These are phyloP conservation scores for Candidula unifasciata DNA, from an alignment of 2,888 invertebrate genomes.

Conservation along the genomic window DNA sequence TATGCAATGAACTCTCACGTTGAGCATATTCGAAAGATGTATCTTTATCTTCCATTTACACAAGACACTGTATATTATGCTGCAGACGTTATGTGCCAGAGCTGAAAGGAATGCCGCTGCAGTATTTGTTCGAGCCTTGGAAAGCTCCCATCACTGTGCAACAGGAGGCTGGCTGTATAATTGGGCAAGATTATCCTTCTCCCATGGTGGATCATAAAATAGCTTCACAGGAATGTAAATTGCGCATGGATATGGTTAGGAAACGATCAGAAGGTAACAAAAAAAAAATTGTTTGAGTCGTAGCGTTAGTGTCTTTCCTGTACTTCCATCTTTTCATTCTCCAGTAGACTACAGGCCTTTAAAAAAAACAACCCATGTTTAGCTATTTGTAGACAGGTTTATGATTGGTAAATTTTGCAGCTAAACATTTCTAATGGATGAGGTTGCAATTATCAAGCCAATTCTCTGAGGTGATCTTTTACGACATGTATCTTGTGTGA, in stretches of 20 bases:
- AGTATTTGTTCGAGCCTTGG: slow-evolving; percentile 74
- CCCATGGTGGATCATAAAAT: slow-evolving; percentile 71
- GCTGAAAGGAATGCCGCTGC: slow-evolving; percentile 71
- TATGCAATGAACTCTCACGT: no score
- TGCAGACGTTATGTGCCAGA: slow-evolving; percentile 73
- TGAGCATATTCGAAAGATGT: no score
- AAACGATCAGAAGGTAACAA: slow-evolving; percentile 46
- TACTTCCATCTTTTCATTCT: no score
- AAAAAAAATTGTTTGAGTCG: not conserved
- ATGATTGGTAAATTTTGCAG: no score
- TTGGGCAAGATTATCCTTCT: slow-evolving; percentile 72
- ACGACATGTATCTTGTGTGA: no score
- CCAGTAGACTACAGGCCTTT: no score
- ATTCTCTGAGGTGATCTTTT: no score
- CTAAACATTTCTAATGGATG: no score
- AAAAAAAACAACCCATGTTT: no score
- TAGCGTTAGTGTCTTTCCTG: not conserved
- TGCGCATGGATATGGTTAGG: slow-evolving; percentile 54
- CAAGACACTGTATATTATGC: not conserved
- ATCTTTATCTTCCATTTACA: no score
- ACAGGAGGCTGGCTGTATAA: slow-evolving; percentile 56
- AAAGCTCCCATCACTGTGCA: slow-evolving; percentile 73
- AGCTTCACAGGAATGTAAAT: slow-evolving; percentile 51
- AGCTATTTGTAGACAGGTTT: no score
- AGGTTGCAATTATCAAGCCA: no score